Base-by-base conservation (phyloP, 1,140 invertebrate genomes). In the Capitella teleta region DNA sequence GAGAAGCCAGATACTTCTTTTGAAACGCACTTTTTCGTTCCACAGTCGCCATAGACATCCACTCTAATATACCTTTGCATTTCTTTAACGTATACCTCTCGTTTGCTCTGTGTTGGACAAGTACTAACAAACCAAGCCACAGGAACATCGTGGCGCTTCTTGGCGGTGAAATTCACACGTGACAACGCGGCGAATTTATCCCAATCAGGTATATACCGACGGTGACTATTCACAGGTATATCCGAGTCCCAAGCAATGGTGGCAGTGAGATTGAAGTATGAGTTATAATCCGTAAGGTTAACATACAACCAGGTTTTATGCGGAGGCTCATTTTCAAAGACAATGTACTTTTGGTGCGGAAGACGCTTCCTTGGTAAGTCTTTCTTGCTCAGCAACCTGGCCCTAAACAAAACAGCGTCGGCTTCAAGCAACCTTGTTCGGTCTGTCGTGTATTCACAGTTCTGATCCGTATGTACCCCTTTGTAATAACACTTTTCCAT, bases 41-140 rank as follows among this genome's bases (percentile, higher is more conserved):
- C 66, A 68, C 84, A 87, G 0, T 49, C 52, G 18, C 85, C 85
- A 56, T 77, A 85, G n/a, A 83, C 72, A 62, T 85, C 82, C 3
- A 85, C 76, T 2, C 61, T 38, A 40, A 85, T 73, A 38, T 61
- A 64, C 28, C 72, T 67, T 43, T 72, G 56, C 3, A 85, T 62
- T 53, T 80, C 62, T 16, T 61, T 48, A 0, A 77, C 79, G 57
- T 78, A 82, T 1, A 65, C 36, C 52, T 78, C 66, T 12, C 83
- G 64, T 1, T 64, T 63, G 54, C 78, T 79, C 8, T 53, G 56
- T 0, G 78, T 68, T 1, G 61, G 2, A 57, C 83, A 85, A 58
- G 83, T 79, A 12, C 62, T 68, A 5, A 73, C 70, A 24, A 75
- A 69, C 63, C 69, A 71, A 4, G 70, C 72, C 14, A 65, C 65